phyloP scores from a whole-genome alignment of 2,113 vertebrate genomes.

The Clarias magur region DNA sequence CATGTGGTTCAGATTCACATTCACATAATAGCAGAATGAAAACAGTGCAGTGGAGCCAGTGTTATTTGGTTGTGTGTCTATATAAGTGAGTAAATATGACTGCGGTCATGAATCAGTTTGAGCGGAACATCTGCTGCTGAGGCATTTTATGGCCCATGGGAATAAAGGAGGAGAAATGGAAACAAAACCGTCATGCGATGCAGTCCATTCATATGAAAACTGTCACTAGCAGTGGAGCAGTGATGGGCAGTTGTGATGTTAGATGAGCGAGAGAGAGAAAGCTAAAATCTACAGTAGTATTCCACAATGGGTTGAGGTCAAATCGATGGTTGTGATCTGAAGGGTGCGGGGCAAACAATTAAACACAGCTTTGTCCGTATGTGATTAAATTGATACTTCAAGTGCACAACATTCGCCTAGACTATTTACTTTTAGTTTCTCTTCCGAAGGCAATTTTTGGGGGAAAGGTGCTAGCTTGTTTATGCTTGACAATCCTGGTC shows the following conservation, averaged over 20 bases:
- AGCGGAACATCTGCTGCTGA: conserved; percentile 45
- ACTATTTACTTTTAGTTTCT: neutral
- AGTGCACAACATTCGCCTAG: neutral
- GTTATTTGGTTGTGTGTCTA: conserved; percentile 17
- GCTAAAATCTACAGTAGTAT: neutral
- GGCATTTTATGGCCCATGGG: conserved; percentile 23
- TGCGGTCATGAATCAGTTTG: conserved; percentile 32
- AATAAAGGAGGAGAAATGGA: conserved; percentile 22
- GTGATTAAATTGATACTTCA: neutral
- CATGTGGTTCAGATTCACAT: conserved; percentile 29
- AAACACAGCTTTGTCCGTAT: neutral
- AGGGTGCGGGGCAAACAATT: neutral
- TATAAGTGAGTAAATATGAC: conserved; percentile 28
- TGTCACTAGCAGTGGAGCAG: neutral
- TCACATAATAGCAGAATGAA: conserved; percentile 4
- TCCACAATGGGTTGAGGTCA: neutral
- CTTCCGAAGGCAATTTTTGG: neutral
- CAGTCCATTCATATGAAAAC: neutral
- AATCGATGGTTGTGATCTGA: neutral
- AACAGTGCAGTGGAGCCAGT: neutral
- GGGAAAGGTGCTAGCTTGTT: neutral
- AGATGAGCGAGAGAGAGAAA: neutral
- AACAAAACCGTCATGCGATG: conserved; percentile 28
- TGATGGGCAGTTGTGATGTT: neutral
- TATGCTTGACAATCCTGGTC: neutral